These are phyloP conservation scores for Pangasianodon gigas DNA, from an alignment of 2,113 vertebrate species.

Conservation along the genomic window DNA sequence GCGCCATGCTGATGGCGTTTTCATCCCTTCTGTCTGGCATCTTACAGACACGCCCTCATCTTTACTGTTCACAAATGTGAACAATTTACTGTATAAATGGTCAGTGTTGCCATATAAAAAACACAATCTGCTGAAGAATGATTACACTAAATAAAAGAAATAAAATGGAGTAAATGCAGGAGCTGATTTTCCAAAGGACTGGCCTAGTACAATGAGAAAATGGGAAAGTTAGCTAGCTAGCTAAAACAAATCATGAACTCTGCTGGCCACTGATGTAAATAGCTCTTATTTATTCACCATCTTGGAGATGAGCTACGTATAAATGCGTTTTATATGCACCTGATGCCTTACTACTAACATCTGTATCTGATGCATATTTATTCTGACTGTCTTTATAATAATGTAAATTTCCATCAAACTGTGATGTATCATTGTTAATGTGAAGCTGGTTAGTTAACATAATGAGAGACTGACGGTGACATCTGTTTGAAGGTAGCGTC, in stretches of 20 bases:
- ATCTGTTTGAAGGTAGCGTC: conserved; percentile 84
- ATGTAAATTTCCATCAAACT: neutral
- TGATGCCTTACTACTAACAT: neutral
- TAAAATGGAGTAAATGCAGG: neutral
- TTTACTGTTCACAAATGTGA: no score
- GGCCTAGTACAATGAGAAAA: neutral
- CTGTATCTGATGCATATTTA: neutral
- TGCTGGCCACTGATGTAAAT: neutral
- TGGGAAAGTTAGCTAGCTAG: neutral
- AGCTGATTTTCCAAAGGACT: neutral
- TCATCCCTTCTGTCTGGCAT: no score
- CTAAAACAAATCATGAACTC: neutral
- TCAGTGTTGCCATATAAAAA: no score
- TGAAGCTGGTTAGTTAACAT: neutral
- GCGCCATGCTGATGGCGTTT: neutral
- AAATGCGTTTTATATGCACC: neutral
- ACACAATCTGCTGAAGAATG: no score
- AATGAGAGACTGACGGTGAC: conserved; percentile 80
- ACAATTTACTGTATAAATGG: no score
- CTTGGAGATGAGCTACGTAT: neutral
- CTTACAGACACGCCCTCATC: no score
- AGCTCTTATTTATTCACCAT: neutral
- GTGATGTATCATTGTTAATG: neutral
- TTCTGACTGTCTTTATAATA: neutral
- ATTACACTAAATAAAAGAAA: no score